phyloP scores from a whole-genome alignment of 2,113 vertebrate genomes.

The Marcusenius ussheri region DNA sequence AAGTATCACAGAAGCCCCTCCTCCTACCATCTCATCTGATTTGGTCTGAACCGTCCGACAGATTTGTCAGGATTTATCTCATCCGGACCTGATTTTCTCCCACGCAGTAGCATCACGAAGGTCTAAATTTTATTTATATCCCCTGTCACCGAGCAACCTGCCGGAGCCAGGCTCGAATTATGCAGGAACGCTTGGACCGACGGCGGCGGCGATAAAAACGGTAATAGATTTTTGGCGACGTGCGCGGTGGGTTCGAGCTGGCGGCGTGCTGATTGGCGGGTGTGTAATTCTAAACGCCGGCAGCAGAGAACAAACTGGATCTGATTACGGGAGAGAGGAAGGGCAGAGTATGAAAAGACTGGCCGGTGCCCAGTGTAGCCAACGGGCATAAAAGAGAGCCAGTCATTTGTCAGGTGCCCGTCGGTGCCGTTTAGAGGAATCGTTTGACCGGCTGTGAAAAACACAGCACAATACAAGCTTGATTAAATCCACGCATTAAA shows the following conservation, averaged over 20 bases:
- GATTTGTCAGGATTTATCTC: conserved; percentile 5
- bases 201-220: conserved; percentile 10
- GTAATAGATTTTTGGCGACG: conserved; percentile 14
- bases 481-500: background rate
- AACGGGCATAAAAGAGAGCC: background rate
- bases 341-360: conserved; percentile 25
- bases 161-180: background rate
- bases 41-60: background rate
- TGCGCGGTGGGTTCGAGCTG: background rate
- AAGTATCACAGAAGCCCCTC: background rate
- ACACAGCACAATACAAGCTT: background rate
- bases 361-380: background rate
- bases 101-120: background rate
- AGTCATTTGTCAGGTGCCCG: background rate
- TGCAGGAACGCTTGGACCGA: background rate
- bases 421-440: background rate
- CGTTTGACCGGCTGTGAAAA: conserved; percentile 4
- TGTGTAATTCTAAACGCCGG: conserved; percentile 51
- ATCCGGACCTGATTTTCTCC: background rate
- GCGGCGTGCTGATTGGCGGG: conserved; percentile 46
- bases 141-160: background rate
- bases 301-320: conserved; percentile 46
- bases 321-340: conserved; percentile 30
- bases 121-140: conserved; percentile 12
- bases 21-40: background rate